Conservation (phyloP, 2,113 vertebrate genomes). For the Peromyscus leucopus region DNA sequence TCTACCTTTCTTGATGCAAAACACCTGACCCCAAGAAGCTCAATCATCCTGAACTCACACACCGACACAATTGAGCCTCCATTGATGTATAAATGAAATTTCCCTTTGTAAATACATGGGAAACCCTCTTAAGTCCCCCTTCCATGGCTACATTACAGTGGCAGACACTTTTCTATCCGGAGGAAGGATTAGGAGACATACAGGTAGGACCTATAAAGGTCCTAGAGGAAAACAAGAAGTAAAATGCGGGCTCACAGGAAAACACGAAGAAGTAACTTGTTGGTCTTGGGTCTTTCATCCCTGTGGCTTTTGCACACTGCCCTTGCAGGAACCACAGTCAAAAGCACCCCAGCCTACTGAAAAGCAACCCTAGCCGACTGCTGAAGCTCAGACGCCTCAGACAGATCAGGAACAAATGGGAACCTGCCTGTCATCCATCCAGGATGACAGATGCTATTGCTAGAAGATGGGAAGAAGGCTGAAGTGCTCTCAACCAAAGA, state of each 20-base stretch:
- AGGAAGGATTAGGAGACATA: background rate
- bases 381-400: background rate
- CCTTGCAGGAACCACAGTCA: background rate
- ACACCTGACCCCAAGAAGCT: background rate
- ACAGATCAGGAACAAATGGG: background rate
- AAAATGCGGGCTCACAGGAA: background rate
- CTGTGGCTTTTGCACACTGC: rapidly evolving
- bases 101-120: background rate
- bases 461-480: background rate
- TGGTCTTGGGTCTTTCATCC: background rate
- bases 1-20: background rate
- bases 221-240: background rate
- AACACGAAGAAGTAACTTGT: background rate
- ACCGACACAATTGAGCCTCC: background rate
- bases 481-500: constrained; percentile 28
- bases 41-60: background rate
- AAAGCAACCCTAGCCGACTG: background rate
- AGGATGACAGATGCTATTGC: background rate
- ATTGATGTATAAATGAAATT: background rate
- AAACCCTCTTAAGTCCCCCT: background rate
- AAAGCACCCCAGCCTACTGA: background rate
- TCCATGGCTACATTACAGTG: background rate
- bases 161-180: background rate
- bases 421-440: background rate
- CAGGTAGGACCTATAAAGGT: background rate